Conservation (phyloP, 2,113 vertebrate genomes). For the Triplophysa rosa region DNA sequence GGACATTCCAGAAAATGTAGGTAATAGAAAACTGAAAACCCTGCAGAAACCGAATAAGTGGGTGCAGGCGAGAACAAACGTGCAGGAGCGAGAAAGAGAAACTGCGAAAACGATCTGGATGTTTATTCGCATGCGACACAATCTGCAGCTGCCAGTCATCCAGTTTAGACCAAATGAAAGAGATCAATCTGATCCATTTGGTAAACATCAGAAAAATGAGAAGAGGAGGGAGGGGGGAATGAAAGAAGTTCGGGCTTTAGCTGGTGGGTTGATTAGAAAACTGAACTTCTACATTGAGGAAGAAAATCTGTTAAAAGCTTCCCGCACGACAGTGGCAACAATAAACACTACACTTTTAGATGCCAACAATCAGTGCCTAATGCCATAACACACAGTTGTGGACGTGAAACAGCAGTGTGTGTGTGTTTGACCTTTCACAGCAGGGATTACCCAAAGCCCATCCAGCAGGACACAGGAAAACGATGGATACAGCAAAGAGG, state of each 20-base stretch:
- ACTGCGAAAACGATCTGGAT: neutral
- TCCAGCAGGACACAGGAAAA: constrained; percentile 8
- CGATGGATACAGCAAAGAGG: neutral
- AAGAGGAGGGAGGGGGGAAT: neutral
- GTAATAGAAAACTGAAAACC: neutral
- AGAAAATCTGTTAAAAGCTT: neutral
- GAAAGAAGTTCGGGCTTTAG: neutral
- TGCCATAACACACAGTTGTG: neutral
- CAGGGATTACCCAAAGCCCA: constrained; percentile 30
- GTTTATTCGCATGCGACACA: constrained; percentile 25
- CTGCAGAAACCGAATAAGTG: neutral
- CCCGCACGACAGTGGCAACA: neutral
- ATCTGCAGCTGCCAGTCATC: constrained; percentile 24
- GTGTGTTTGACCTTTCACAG: constrained; percentile 16
- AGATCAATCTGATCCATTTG: neutral
- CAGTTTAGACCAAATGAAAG: neutral
- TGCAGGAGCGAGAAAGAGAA: neutral
- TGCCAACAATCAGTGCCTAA: neutral
- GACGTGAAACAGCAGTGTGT: neutral
- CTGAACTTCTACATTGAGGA: neutral
- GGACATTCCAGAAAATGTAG: constrained; percentile 31
- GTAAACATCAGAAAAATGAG: neutral
- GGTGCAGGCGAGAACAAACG: neutral
- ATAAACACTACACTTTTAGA: neutral
- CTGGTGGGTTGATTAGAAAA: neutral